Percentiles rank a stretch among this genome's conserved stretches.
Conservation (phyloP, 2,113 vertebrate species). For the Xenopus laevis region DNA sequence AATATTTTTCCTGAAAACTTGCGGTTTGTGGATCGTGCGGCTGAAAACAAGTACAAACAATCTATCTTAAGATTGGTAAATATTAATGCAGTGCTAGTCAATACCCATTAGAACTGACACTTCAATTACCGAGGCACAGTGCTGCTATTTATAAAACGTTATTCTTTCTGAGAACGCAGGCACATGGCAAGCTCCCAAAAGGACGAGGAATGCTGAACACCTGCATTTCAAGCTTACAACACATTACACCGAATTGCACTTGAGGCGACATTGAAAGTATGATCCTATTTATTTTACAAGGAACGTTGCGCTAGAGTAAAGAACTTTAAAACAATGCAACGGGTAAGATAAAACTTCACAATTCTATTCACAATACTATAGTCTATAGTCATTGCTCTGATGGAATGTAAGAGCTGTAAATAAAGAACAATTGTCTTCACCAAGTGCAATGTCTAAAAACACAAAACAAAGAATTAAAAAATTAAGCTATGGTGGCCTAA, state of each 20-base stretch:
- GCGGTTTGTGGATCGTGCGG: too few species aligned
- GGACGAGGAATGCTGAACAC: conserved; percentile 9
- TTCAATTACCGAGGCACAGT: not conserved
- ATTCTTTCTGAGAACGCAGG: not conserved
- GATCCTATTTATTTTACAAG: not conserved
- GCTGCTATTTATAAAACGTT: not conserved
- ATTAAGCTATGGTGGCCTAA: too few species aligned
- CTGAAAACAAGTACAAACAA: not conserved
- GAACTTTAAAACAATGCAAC: not conserved
- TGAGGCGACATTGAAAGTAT: not conserved
- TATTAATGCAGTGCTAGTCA: not conserved
- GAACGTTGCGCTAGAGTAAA: not conserved
- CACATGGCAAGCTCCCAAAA: conserved; percentile 5
- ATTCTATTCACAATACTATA: not conserved
- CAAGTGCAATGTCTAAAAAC: too few species aligned
- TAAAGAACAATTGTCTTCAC: too few species aligned
- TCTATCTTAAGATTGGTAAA: not conserved
- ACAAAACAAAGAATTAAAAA: too few species aligned
- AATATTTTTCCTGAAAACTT: too few species aligned
- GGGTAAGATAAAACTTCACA: not conserved
- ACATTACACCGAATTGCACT: conserved; percentile 4
- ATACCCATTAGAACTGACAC: not conserved
- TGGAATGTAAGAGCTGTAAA: too few species aligned
- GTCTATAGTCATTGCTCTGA: not conserved
- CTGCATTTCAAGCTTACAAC: conserved; percentile 8